Conservation (phyloP, 2,113 vertebrate genomes). For the Morone chrysops region DNA sequence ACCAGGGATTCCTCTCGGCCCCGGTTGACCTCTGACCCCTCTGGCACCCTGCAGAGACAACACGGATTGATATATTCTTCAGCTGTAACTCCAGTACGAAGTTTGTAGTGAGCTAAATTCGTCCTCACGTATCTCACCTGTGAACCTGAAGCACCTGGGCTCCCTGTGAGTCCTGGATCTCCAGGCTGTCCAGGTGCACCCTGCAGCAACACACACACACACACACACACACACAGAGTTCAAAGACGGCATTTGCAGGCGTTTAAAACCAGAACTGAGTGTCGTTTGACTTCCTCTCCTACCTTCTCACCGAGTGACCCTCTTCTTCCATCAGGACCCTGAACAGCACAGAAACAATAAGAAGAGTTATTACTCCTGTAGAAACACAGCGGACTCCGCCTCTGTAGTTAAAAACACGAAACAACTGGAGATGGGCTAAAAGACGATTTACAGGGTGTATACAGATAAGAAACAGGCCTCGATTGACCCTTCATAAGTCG, state of each 20-base stretch:
- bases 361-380: too few species aligned
- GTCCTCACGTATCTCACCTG: slow-evolving; percentile 63
- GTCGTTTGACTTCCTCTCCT: not conserved
- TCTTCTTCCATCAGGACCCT: slow-evolving; percentile 78
- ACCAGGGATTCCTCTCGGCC: slow-evolving; percentile 67
- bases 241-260: not conserved
- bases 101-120: too few species aligned
- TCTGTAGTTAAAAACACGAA: too few species aligned
- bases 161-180: slow-evolving; percentile 65
- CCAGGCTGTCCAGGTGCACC: slow-evolving; percentile 68
- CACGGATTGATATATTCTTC: not conserved
- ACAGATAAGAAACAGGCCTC: too few species aligned
- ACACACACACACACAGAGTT: not conserved
- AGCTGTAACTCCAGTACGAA: not conserved
- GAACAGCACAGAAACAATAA: slow-evolving; percentile 14
- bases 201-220: slow-evolving; percentile 56
- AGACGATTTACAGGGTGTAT: too few species aligned
- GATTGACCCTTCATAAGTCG: too few species aligned
- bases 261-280: not conserved
- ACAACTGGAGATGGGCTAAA: too few species aligned
- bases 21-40: slow-evolving; percentile 71
- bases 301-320: slow-evolving; percentile 71
- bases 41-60: slow-evolving; percentile 64
- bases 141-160: slow-evolving; percentile 71
- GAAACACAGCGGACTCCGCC: too few species aligned